A percentile compares a stretch with the other conserved stretches of the same genome.
These are phyloP conservation scores for Valencia hispanica DNA, from an alignment of 2,797 vertebrate species.

Conservation along the genomic window DNA sequence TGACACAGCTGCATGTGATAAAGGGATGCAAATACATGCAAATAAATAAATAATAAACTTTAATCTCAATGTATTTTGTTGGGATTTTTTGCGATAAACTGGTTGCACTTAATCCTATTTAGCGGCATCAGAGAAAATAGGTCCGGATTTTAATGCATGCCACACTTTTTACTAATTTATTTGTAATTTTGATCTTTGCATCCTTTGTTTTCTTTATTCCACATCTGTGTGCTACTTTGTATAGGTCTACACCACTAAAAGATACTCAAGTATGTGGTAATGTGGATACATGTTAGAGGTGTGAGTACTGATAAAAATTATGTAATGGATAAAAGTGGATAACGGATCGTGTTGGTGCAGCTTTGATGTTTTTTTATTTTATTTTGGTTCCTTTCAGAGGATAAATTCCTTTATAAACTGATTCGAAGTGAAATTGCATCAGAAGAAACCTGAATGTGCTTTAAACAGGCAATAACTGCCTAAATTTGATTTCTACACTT, in stretches of 20 bases:
- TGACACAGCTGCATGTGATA: neutral
- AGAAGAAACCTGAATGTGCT: neutral
- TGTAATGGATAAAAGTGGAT: too few species aligned
- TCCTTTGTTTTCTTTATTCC: neutral
- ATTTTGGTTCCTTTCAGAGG: neutral
- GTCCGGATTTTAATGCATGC: neutral
- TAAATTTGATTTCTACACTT: neutral
- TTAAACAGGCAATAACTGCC: neutral
- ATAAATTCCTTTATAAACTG: neutral
- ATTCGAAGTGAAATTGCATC: constrained; percentile 15
- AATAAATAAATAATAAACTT: neutral
- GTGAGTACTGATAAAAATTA: neutral
- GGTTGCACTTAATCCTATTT: neutral
- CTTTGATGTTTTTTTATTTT: constrained; percentile 13
- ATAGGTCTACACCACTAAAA: neutral
- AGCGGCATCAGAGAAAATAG: neutral
- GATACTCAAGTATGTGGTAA: too few species aligned
- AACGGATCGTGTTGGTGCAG: neutral
- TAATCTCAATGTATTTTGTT: neutral
- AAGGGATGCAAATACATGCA: neutral
- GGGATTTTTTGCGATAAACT: neutral
- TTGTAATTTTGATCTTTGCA: neutral
- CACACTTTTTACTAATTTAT: neutral
- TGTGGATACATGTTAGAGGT: neutral
- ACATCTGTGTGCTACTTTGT: neutral